Evolutionary conservation across 2,797 vertebrate genomes (phyloP).

Genomic region (Silurus aristotelis): DNA sequence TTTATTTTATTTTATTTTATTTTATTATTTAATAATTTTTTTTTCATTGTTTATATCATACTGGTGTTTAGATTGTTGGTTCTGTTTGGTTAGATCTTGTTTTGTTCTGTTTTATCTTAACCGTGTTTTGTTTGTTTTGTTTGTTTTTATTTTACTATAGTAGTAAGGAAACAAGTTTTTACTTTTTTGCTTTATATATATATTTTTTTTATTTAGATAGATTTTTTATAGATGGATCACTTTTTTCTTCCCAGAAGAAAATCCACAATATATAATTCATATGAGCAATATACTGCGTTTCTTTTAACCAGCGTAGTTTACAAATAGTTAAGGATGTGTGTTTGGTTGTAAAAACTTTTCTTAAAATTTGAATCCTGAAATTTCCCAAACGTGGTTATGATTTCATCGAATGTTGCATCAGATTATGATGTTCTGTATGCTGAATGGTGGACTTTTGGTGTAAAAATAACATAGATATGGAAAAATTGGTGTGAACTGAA

Average conservation of each 20-base stretch:
- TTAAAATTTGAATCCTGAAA: not conserved
- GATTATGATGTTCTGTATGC: not conserved
- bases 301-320: not conserved
- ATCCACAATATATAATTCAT: not conserved
- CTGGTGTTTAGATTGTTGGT: no score
- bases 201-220: not conserved
- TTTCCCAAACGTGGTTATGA: not conserved
- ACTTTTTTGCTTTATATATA: not conserved
- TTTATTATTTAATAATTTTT: not conserved
- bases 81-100: no score
- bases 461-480: not conserved
- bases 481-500: not conserved
- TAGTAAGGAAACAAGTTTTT: not conserved
- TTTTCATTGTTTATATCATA: not conserved
- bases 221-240: no score
- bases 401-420: not conserved
- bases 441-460: no score
- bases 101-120: no score
- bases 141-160: not conserved
- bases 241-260: no score
- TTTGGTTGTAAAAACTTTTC: not conserved
- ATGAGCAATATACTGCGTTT: not conserved
- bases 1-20: no score
- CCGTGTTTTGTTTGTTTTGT: not conserved
- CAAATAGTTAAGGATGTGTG: not conserved